Evolutionary conservation across 1,140 invertebrate species (phyloP).

Genomic region (Zaprionus lachaisei): DNA sequence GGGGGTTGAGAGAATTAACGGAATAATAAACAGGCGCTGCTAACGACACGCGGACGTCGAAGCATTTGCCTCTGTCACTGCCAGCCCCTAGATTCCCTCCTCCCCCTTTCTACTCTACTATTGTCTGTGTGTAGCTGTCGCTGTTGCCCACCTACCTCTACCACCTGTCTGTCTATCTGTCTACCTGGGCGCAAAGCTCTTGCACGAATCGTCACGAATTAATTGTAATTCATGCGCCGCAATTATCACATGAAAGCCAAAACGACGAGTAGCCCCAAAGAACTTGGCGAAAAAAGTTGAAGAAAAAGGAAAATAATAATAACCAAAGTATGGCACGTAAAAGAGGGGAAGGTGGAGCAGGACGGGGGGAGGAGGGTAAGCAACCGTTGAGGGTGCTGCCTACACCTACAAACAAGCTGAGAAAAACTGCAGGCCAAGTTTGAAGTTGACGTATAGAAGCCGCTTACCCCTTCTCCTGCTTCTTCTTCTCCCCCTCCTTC

Average conservation of each 20-base stretch:
- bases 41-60: slow-evolving; percentile 70
- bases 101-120: not conserved
- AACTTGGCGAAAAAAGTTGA: slow-evolving; percentile 11
- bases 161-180: slow-evolving; percentile 7
- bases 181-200: slow-evolving; percentile 44
- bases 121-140: not conserved
- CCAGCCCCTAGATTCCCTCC: not conserved
- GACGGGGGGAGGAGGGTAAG: not conserved
- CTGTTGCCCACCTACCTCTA: not conserved
- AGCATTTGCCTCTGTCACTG: slow-evolving; percentile 12
- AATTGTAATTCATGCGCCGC: slow-evolving; percentile 82
- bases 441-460: slow-evolving; percentile 47
- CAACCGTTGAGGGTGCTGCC: not conserved
- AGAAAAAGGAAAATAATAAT: slow-evolving; percentile 19
- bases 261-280: slow-evolving; percentile 3
- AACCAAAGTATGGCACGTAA: slow-evolving; percentile 31
- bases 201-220: slow-evolving; percentile 79
- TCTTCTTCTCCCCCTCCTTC: too few species aligned
- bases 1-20: slow-evolving; percentile 66
- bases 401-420: slow-evolving; percentile 18
- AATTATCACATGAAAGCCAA: slow-evolving; percentile 75
- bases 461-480: not conserved
- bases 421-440: slow-evolving; percentile 31
- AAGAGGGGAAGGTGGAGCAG: not conserved
- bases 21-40: slow-evolving; percentile 83